Evolutionary conservation across 2,797 vertebrate genomes (phyloP).

Genomic region (Megalops cyprinoides): DNA sequence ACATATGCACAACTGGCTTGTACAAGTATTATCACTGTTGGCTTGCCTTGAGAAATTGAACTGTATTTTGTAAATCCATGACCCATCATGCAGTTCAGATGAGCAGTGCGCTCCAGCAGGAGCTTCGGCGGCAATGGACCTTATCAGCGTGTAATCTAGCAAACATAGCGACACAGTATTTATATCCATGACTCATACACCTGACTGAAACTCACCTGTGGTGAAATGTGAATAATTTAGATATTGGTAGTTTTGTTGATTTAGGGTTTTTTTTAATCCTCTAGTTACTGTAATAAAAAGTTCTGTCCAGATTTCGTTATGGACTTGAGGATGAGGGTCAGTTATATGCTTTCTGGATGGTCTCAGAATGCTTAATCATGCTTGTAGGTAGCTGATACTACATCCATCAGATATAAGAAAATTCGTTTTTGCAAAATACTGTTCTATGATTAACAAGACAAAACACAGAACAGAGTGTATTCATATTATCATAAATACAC

Average conservation of each 20-base stretch:
- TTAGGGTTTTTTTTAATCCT: not conserved
- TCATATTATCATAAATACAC: no score
- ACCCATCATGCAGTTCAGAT: not conserved
- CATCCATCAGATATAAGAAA: no score
- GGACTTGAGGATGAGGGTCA: not conserved
- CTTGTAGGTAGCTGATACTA: no score
- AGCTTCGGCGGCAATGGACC: not conserved
- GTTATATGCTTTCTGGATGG: no score
- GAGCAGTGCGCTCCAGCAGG: not conserved
- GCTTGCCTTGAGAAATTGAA: not conserved
- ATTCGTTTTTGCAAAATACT: no score
- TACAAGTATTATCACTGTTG: not conserved
- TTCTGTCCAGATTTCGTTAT: not conserved
- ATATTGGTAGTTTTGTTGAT: not conserved
- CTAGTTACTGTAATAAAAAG: not conserved
- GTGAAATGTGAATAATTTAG: no score
- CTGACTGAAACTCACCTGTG: no score
- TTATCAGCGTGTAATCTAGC: not conserved
- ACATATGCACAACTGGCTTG: no score
- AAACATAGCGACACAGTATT: not conserved
- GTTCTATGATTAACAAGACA: no score
- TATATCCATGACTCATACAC: not conserved
- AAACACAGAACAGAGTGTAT: no score
- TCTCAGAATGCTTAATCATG: no score
- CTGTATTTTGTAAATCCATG: no score